Evolutionary conservation across 1,140 invertebrate species (phyloP).

Genomic region (Anadara kagoshimensis): DNA sequence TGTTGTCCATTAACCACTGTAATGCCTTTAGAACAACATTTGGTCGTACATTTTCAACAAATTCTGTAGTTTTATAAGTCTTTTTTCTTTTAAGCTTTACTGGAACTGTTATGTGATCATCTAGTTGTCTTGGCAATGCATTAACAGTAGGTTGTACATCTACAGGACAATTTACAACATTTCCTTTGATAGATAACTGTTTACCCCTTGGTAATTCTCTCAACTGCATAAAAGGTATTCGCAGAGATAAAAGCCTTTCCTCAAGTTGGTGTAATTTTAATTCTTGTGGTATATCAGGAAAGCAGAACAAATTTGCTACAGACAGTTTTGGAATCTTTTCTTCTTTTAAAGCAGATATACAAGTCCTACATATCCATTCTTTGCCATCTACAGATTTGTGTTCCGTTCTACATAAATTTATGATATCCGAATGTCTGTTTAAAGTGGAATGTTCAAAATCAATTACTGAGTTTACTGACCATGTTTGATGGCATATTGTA

Average conservation of each 20-base stretch:
- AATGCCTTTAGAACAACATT: constrained; percentile 11
- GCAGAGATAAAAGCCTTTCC: constrained; percentile 1
- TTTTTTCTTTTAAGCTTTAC: constrained; percentile 38
- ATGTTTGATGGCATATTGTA: no score
- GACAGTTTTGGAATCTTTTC: neutral
- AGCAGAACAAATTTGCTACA: neutral
- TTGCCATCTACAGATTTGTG: neutral
- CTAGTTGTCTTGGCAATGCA: constrained; percentile 23
- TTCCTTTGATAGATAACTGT: neutral
- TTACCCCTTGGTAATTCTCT: constrained; percentile 21
- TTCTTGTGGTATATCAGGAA: neutral
- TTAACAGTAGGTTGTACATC: constrained; percentile 31
- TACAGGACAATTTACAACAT: constrained; percentile 23
- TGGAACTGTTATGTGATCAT: constrained; percentile 23
- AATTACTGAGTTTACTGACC: no score
- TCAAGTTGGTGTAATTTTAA: neutral
- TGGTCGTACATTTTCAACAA: constrained; percentile 37
- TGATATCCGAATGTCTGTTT: no score
- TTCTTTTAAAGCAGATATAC: neutral
- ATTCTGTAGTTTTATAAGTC: constrained; percentile 20
- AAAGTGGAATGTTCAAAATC: no score
- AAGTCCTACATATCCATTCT: constrained; percentile 20
- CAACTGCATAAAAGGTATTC: constrained; percentile 19
- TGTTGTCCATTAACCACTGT: constrained; percentile 31
- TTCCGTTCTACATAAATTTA: no score